phyloP scores from a whole-genome alignment of 2,888 invertebrate genomes.

The Prosopocoilus inquinatus region DNA sequence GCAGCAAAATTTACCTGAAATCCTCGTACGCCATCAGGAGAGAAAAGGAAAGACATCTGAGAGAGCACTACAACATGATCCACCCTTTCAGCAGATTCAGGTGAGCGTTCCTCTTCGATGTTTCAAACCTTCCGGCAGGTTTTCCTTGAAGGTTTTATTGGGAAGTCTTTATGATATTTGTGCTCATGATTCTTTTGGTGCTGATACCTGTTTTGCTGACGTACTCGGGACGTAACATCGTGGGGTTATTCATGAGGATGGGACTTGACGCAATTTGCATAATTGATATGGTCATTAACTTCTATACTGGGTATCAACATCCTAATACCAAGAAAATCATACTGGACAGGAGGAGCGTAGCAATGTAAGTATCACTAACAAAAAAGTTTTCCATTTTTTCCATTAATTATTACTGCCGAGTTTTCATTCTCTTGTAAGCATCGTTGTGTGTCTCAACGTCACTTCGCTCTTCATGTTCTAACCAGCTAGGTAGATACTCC shows the following conservation, averaged over 20 bases:
- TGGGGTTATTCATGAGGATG: neutral
- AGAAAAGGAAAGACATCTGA: constrained; percentile 25
- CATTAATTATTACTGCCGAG: neutral
- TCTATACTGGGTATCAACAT: constrained; percentile 18
- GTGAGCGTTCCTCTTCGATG: constrained; percentile 25
- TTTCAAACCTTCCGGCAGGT: neutral
- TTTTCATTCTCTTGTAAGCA: too few species aligned
- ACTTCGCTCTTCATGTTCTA: too few species aligned
- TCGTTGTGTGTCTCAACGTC: too few species aligned
- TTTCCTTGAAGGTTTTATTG: constrained; percentile 16
- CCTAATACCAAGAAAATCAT: constrained; percentile 16
- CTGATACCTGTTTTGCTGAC: constrained; percentile 12
- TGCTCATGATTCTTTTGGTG: constrained; percentile 2
- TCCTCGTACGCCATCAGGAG: constrained; percentile 23
- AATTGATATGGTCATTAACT: constrained; percentile 12
- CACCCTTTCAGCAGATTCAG: constrained; percentile 31
- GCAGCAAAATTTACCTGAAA: constrained; percentile 25
- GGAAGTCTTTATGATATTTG: constrained; percentile 16
- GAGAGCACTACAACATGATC: constrained; percentile 27
- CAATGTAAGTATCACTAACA: constrained; percentile 22
- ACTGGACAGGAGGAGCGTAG: constrained; percentile 9
- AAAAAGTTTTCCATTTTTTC: neutral
- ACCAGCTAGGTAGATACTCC: too few species aligned
- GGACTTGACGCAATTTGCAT: constrained; percentile 11
- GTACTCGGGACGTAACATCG: neutral